Conservation (phyloP, 2,888 invertebrate genomes). For the Pheosia tremula region DNA sequence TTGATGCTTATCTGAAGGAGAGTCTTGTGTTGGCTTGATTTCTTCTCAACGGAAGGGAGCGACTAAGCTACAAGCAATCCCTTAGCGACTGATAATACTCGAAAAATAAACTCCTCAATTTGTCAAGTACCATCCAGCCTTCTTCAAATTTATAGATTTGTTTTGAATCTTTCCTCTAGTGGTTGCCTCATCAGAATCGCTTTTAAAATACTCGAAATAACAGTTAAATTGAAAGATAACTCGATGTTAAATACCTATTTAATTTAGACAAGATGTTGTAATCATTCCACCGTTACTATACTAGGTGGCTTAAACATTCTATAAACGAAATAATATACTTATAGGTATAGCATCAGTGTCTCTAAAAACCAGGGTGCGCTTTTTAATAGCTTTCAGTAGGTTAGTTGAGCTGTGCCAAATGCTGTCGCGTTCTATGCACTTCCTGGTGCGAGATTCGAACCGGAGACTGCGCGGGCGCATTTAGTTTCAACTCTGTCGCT, state of each 20-base stretch:
- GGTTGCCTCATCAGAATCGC: background rate
- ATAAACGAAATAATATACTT: background rate
- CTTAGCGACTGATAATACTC: conserved; percentile 44
- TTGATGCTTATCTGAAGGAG: conserved; percentile 38
- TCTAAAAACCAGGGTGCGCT: conserved; percentile 28
- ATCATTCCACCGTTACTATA: too few species aligned
- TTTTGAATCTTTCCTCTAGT: conserved; percentile 49
- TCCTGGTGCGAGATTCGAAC: conserved; percentile 59
- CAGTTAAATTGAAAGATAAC: too few species aligned
- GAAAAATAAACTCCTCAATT: conserved; percentile 60
- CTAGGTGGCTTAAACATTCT: too few species aligned
- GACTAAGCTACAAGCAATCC: conserved; percentile 43
- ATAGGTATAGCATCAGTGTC: conserved; percentile 19
- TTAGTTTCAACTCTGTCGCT: conserved; percentile 51
- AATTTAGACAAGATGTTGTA: too few species aligned
- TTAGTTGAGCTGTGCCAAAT: conserved; percentile 64
- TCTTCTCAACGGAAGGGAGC: conserved; percentile 54
- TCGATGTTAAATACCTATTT: too few species aligned
- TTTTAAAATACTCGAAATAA: background rate
- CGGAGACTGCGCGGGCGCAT: conserved; percentile 41
- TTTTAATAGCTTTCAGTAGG: conserved; percentile 48
- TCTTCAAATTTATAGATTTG: conserved; percentile 55
- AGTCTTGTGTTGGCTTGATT: conserved; percentile 50
- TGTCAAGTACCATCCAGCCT: conserved; percentile 50
- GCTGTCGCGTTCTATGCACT: conserved; percentile 49